Conservation (phyloP, 1,140 invertebrate genomes). For the Sitobion miscanthi region DNA sequence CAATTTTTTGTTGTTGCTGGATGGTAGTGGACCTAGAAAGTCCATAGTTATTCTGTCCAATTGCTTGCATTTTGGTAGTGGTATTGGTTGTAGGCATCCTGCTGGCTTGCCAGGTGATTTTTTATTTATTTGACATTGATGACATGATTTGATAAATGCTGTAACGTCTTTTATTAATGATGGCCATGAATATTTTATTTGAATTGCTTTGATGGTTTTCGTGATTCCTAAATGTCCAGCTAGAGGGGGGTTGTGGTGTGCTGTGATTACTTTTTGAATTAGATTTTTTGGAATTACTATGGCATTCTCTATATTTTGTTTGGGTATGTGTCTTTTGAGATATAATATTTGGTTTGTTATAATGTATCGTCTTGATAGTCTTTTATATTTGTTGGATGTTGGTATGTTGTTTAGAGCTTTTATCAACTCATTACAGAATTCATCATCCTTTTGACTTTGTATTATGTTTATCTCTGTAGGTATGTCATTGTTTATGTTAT, state of each 20-base stretch:
- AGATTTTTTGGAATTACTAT: constrained; percentile 20
- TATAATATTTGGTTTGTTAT: constrained; percentile 20
- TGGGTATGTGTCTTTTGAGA: not conserved
- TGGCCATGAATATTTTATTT: constrained; percentile 45
- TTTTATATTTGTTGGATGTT: not conserved
- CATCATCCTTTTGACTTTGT: not conserved
- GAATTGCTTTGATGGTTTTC: not conserved
- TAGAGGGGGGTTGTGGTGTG: not conserved
- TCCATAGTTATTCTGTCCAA: not conserved
- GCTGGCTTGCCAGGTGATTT: not conserved
- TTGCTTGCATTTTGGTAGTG: not conserved
- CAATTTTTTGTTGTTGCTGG: not conserved
- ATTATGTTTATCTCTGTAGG: not conserved
- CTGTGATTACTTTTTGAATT: not conserved
- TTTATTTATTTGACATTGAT: constrained; percentile 37
- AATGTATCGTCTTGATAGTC: not conserved
- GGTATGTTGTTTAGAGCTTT: not conserved
- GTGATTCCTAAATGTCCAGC: constrained; percentile 22
- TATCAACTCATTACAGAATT: not conserved
- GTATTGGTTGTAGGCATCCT: constrained; percentile 41
- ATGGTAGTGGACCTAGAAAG: constrained; percentile 22
- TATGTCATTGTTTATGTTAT: not conserved
- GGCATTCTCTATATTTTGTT: not conserved
- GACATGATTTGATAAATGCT: not conserved
- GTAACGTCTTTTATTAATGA: constrained; percentile 21